Conservation (phyloP, 2,888 invertebrate genomes). For the Clitarchus hookeri region DNA sequence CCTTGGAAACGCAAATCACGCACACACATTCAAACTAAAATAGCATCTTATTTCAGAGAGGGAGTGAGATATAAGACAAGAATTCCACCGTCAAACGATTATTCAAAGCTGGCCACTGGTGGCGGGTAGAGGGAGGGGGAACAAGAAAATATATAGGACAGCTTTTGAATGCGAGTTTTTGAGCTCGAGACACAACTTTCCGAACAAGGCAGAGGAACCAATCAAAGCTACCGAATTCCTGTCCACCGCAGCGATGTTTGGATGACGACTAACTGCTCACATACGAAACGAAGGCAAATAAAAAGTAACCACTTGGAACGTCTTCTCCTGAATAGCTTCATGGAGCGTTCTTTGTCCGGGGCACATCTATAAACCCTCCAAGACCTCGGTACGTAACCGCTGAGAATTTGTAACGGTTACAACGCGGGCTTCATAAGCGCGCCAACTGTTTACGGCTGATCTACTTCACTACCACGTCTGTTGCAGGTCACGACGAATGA, state of each 20-base stretch:
- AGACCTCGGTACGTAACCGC: background rate
- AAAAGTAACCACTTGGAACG: background rate
- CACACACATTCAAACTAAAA: too few relatives aligned
- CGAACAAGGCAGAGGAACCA: background rate
- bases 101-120: background rate
- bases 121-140: background rate
- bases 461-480: too few relatives aligned
- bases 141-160: background rate
- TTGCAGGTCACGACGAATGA: too few relatives aligned
- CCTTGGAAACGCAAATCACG: too few relatives aligned
- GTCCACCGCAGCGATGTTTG: background rate
- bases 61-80: background rate
- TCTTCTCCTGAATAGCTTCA: background rate
- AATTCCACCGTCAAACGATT: background rate
- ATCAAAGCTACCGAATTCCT: background rate
- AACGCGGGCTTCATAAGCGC: too few relatives aligned
- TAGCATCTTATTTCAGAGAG: background rate
- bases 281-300: background rate
- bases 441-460: too few relatives aligned
- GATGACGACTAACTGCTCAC: background rate
- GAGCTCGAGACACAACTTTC: background rate
- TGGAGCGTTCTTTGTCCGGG: background rate
- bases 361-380: background rate
- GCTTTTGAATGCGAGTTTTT: background rate
- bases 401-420: background rate